These are phyloP conservation scores for Hemitrygon akajei DNA, from an alignment of 2,797 vertebrate species.

Conservation along the genomic window DNA sequence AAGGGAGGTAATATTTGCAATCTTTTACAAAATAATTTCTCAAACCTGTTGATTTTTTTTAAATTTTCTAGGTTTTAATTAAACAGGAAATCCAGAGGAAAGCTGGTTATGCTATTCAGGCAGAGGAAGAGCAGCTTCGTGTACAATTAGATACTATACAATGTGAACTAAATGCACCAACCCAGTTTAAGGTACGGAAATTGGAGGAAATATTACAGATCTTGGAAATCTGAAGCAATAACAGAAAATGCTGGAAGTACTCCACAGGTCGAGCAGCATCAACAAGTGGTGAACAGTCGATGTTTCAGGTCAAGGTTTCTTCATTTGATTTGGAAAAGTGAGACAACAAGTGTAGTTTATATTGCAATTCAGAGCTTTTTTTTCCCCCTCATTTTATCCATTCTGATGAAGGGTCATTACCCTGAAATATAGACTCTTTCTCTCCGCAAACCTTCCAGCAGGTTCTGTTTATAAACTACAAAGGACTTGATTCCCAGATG, in stretches of 20 bases:
- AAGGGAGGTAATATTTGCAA: neutral
- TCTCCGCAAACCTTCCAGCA: too few relatives aligned
- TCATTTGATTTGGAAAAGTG: neutral
- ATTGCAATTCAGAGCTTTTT: too few relatives aligned
- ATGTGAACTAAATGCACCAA: constrained; percentile 91
- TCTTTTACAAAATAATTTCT: neutral
- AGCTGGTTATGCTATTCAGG: constrained; percentile 92
- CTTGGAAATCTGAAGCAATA: too few relatives aligned
- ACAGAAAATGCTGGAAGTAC: too few relatives aligned
- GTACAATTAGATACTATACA: constrained; percentile 96
- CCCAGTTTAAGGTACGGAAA: constrained; percentile 82
- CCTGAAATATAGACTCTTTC: too few relatives aligned
- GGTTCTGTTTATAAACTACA: constrained; percentile 70
- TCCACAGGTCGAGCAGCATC: too few relatives aligned
- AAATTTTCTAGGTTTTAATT: constrained; percentile 73
- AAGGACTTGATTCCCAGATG: neutral
- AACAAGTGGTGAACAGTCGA: too few relatives aligned
- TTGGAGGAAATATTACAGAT: too few relatives aligned
- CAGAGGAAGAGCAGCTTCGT: constrained; percentile 92
- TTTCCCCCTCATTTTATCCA: too few relatives aligned
- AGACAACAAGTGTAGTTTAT: neutral
- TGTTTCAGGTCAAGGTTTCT: neutral
- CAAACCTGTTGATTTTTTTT: neutral
- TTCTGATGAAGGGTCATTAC: too few relatives aligned
- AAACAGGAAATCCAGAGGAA: constrained; percentile 98